phyloP scores from a whole-genome alignment of 2,888 invertebrate genomes.

The Cotesia congregata region DNA sequence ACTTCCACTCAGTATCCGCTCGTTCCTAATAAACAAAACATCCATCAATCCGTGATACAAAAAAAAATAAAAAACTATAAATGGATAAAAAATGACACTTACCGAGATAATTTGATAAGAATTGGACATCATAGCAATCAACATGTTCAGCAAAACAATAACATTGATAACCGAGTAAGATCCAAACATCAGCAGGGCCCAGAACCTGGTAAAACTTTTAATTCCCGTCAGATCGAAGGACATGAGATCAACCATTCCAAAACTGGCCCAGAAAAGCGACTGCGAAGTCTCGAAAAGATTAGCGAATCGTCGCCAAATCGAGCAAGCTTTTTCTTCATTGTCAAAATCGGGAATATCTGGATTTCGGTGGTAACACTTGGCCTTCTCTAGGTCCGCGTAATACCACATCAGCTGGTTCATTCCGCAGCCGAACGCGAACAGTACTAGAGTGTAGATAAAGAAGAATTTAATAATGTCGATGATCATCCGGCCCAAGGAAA shows the following conservation, averaged over 20 bases:
- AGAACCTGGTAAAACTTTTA: conserved; percentile 96
- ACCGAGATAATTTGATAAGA: conserved; percentile 98
- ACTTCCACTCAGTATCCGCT: conserved; percentile 97
- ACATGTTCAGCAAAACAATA: conserved; percentile 95
- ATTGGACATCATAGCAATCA: conserved; percentile 99
- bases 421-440: conserved; percentile 96
- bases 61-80: background rate
- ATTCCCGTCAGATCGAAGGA: conserved; percentile 95
- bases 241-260: conserved; percentile 94
- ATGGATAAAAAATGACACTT: conserved; percentile 67
- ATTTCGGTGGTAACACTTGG: conserved; percentile 85
- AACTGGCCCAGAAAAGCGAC: conserved; percentile 98
- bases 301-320: conserved; percentile 90
- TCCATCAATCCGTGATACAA: no score
- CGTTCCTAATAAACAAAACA: conserved; percentile 77
- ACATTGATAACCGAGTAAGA: conserved; percentile 98
- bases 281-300: conserved; percentile 97
- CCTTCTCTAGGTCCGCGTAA: conserved; percentile 89
- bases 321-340: conserved; percentile 85
- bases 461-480: conserved; percentile 96
- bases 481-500: conserved; percentile 94
- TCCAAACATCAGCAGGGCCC: conserved; percentile 97
- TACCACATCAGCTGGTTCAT: conserved; percentile 94
- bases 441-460: conserved; percentile 91
- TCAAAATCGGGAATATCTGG: conserved; percentile 85